Evolutionary conservation across 2,113 vertebrate genomes (phyloP), one percentile per base, ranked within the genome.

Genomic region (Stigmatopora argus): DNA sequence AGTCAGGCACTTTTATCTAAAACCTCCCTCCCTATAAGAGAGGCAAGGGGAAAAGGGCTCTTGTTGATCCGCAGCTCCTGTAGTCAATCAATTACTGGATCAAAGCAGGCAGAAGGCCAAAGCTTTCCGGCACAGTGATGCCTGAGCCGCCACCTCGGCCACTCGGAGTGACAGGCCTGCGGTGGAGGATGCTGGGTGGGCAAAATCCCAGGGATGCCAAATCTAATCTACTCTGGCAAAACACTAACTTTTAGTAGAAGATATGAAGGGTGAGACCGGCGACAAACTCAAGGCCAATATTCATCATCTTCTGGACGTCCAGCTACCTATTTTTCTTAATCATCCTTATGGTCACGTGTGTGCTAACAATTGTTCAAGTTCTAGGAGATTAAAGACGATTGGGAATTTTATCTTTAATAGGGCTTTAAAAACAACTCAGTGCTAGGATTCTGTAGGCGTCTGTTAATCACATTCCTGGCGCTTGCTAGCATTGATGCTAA

Each of bases 71-170:
- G 74, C 75, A 80, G 81, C 85, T 89, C 89, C 90, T 91, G 89
- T 85, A 90, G 89, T 91, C 90, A 92, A 91, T 92, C 90, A 91
- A 92, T 92, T 92, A 92, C 77, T 64, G 86, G 88, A 92, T 92
- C 90, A 92, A 92, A 92, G 87, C 65, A 70, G 83, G 82, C 85
- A 86, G 87, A 83, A 86, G 85, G 82, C 73, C 84, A 88, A 84
- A 88, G 88, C 88, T 88, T 74, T 80, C 78, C 81, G 79, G 81
- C 80, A 81, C 82, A 82, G 53, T 79, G 69, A 19, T 12, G 81
- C 66, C 87, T 86, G 80, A 83, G 82, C 80, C 62, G 79, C 81
- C 85, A 84, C 85, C 81, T 85, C 74, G 85, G 80, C 80, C 84
- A 66, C 69, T 76, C 67, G 81, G 83, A 87, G 72, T 86, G 87